Conservation (phyloP, 2,113 vertebrate genomes). For the Thamnaconus septentrionalis region DNA sequence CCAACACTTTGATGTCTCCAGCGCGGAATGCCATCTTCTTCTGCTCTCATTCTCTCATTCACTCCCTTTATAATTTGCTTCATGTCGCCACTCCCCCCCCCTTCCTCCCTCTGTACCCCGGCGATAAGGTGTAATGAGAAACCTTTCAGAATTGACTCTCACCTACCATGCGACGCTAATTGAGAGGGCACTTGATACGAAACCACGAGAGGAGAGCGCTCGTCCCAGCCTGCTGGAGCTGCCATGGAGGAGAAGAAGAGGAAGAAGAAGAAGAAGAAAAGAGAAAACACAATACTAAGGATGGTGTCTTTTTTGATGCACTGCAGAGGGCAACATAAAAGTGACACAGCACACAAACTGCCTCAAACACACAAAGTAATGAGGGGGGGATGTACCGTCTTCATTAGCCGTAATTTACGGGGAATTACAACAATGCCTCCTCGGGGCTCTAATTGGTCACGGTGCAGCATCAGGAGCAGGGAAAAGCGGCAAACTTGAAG, state of each 20-base stretch:
- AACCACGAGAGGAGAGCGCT: constrained; percentile 21
- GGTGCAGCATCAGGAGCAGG: constrained; percentile 25
- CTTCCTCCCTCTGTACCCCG: constrained; percentile 44
- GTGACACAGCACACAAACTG: constrained; percentile 15
- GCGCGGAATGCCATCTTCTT: constrained; percentile 29
- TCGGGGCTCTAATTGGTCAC: constrained; percentile 62
- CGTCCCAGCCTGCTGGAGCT: constrained; percentile 29
- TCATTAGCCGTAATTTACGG: constrained; percentile 71
- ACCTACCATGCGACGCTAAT: constrained; percentile 58
- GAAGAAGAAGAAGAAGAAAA: constrained; percentile 1
- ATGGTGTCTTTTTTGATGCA: too few relatives aligned
- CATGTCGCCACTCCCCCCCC: constrained; percentile 49
- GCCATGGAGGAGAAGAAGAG: constrained; percentile 3
- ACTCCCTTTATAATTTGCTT: constrained; percentile 54
- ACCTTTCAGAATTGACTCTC: constrained; percentile 59
- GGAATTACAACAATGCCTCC: constrained; percentile 54
- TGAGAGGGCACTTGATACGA: constrained; percentile 29
- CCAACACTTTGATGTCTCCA: constrained; percentile 67
- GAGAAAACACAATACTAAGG: constrained; percentile 1
- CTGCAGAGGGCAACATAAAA: constrained; percentile 10
- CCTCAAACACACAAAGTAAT: constrained; percentile 43
- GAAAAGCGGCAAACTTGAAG: constrained; percentile 2
- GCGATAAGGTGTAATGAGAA: constrained; percentile 76
- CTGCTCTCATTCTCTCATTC: constrained; percentile 44
- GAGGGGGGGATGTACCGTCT: constrained; percentile 37